phyloP scores from a whole-genome alignment of 2,113 vertebrate species.

The Megaptera novaeangliae region DNA sequence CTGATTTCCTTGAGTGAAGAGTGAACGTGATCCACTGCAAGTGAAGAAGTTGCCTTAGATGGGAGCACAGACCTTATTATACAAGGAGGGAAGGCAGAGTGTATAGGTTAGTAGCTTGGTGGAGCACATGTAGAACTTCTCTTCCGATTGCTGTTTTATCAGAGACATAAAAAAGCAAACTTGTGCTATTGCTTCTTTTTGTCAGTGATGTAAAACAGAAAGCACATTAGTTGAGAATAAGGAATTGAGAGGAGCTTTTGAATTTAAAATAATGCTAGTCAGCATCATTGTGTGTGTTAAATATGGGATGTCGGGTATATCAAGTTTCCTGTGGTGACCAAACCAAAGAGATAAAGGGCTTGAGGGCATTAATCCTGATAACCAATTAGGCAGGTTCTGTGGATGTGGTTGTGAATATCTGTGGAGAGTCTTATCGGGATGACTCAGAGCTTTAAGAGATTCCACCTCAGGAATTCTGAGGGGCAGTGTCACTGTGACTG shows the following conservation, averaged over 20 bases:
- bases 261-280: not conserved
- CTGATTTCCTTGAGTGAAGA: not conserved
- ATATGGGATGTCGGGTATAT: not conserved
- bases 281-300: not conserved
- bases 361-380: not conserved
- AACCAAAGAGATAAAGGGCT: not conserved
- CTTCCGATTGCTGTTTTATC: not conserved
- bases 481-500: not conserved
- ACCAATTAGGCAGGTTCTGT: not conserved
- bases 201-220: not conserved
- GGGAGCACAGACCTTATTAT: rapidly evolving
- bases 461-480: not conserved
- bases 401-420: not conserved
- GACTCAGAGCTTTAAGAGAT: not conserved
- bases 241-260: not conserved
- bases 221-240: not conserved
- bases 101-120: not conserved
- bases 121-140: not conserved
- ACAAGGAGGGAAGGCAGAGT: not conserved
- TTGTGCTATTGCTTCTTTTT: not conserved
- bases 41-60: not conserved
- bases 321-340: not conserved
- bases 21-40: not conserved
- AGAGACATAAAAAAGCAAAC: not conserved
- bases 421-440: not conserved